Base-by-base conservation (phyloP, 2,888 invertebrate genomes). In the Eudasyphora cyanicolor region DNA sequence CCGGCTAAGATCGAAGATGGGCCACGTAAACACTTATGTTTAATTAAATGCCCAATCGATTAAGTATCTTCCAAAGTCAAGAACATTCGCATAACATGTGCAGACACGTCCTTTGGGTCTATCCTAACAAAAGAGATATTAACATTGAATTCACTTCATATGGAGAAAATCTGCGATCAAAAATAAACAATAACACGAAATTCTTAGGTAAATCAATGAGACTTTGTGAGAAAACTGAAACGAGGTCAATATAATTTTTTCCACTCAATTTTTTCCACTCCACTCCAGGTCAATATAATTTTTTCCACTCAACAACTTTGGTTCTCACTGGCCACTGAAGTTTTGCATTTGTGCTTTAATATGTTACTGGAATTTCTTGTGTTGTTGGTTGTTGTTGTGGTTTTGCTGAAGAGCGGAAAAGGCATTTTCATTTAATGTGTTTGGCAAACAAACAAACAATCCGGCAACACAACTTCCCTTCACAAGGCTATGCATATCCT, bases 341-440 rank as follows among this genome's bases (percentile, higher is more conserved):
- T 38, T n/a, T 64, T 64, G 64, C 64, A 64, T 38, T 64, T 19
- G 35, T 21, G 17, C 35, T 64, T 64, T n/a, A 64, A 35, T 64
- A 38, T 64, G n/a, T 64, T 35, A 64, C 38, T 32, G 7, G 17
- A 62, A 62, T 17, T 14, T 60, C 32, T 17, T 62, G 62, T 19
- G 8, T 17, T 62, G n/a, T 32, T 7, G 6, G 7, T 62, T 32
- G 17, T 35, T 62, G 35, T 64, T 64, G 35, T 38, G 8, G 19
- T 32, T 64, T 62, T 32, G 21, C 17, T 29, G 4, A 35, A 19
- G 10, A 35, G 64, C 21, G 24, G 51, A 8, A 21, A 10, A 51
- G 62, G 32, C 64, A 64, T 32, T 19, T 64, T 64, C 35, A 38
- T 64, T 64, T 19, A 64, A 64, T 64, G 17, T 38, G 19, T 35